Evolutionary conservation across 92 coral and sea anemone genomes (phyloP), one percentile per base, ranked within the genome.

Genomic region (Palythoa caribaeorum): DNA sequence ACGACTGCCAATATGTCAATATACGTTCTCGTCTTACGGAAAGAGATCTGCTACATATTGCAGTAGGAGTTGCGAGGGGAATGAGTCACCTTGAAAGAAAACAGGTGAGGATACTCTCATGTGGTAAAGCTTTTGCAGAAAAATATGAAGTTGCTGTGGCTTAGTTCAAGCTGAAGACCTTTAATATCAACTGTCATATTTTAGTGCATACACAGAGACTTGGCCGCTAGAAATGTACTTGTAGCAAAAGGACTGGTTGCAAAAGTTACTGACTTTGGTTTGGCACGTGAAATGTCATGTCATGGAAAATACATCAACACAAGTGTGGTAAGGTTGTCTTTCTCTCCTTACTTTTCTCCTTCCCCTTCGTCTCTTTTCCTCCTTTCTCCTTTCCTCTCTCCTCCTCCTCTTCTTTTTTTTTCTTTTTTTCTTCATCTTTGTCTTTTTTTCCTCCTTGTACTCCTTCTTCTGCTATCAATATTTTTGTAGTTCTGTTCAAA

Each of bases 231-330:
- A 73, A 95, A 95, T 69, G 92, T 95, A 9, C 89, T 95, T 11
- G 87, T 95, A 50, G 95, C 92, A 3, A 86, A 84, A 15, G 93
- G 94, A 54, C 65, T 93, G 92, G 88, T 92, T 20, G 96, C 96
- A 11, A 95, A 95, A 92, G 94, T 95, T 13, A 90, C 98, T 73
- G 98, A 95, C 81, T 95, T 95, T 90, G 98, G 98, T 36, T 89
- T 95, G 81, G 96, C 98, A 14, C 94, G 98, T 73, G 94, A 93
- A 80, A 79, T 95, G 10, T 83, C 88, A 8, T 71, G 79, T n/a
- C 89, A 92, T 71, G 98, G 96, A 28, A 84, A 92, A 6, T 95
- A 95, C 83, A 79, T 95, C 59, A 88, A 89, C 63, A 83, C 92
- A 17, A 76, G 93, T 36, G 93, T 78, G 96, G 98, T 95, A 76